Evolutionary conservation across 2,797 vertebrate genomes (phyloP).

Genomic region (Peromyscus nudipes): DNA sequence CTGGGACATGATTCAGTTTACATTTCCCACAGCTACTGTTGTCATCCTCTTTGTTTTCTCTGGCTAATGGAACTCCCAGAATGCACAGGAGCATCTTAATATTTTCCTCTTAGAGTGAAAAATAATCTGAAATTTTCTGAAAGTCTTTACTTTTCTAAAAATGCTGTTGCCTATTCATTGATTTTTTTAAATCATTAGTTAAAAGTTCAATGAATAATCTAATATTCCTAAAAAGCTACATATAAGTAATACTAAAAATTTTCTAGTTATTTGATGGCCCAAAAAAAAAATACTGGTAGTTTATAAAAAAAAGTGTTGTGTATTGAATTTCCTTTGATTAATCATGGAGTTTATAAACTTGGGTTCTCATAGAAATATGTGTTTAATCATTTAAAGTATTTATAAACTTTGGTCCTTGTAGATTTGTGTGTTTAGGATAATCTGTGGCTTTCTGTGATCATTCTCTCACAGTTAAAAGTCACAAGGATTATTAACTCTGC

Average conservation of each 20-base stretch:
- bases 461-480: conserved; percentile 51
- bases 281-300: conserved; percentile 15
- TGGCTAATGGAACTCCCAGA: not conserved
- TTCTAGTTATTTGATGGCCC: not conserved
- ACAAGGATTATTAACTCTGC: conserved; percentile 7
- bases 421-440: conserved; percentile 39
- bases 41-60: not conserved
- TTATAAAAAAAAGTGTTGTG: not conserved
- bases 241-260: not conserved
- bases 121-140: not conserved
- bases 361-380: not conserved
- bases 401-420: conserved; percentile 16
- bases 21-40: not conserved
- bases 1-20: not conserved
- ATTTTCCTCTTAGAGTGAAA: not conserved
- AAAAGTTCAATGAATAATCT: not conserved
- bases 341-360: conserved; percentile 39
- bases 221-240: not conserved
- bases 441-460: conserved; percentile 1
- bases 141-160: not conserved
- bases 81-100: not conserved
- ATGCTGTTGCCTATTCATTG: not conserved
- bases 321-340: conserved; percentile 46
- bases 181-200: conserved; percentile 16
- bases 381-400: conserved; percentile 51